Conservation (phyloP, 2,797 vertebrate genomes). For the Tokudaia muenninki region DNA sequence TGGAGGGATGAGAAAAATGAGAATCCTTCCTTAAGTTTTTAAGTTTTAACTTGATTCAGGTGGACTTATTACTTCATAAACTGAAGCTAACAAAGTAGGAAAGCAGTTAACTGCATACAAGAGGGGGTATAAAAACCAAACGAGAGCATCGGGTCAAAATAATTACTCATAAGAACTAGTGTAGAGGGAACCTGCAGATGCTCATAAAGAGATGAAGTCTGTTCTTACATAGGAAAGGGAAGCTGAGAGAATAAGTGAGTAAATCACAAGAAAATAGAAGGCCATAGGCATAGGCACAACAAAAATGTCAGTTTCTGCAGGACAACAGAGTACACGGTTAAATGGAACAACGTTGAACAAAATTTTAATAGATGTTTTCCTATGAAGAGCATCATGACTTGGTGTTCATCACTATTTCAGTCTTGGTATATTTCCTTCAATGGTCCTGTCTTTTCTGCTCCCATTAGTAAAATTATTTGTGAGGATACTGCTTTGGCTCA, state of each 20-base stretch:
- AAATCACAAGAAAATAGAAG: constrained; percentile 28
- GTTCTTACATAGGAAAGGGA: not conserved
- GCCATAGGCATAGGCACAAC: not conserved
- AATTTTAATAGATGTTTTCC: not conserved
- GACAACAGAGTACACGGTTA: not conserved
- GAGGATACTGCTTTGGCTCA: not conserved
- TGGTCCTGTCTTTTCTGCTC: not conserved
- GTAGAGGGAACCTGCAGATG: not conserved
- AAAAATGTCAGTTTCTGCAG: not conserved
- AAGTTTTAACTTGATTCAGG: constrained; percentile 51
- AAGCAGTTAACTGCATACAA: not conserved
- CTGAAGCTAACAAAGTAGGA: constrained; percentile 9
- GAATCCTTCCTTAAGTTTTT: not conserved
- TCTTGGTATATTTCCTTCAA: not conserved
- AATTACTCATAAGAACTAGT: constrained; percentile 51
- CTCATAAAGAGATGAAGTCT: not conserved
- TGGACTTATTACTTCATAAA: constrained; percentile 1
- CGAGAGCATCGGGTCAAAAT: constrained; percentile 56
- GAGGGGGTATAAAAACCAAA: constrained; percentile 42
- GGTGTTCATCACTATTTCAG: not conserved
- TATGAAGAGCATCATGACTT: not conserved
- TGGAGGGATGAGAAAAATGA: not conserved
- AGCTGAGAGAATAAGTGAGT: not conserved
- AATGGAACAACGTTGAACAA: not conserved
- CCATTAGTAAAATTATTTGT: not conserved